Evolutionary conservation across 2,888 invertebrate genomes (phyloP).

Genomic region (Allygus modestus): DNA sequence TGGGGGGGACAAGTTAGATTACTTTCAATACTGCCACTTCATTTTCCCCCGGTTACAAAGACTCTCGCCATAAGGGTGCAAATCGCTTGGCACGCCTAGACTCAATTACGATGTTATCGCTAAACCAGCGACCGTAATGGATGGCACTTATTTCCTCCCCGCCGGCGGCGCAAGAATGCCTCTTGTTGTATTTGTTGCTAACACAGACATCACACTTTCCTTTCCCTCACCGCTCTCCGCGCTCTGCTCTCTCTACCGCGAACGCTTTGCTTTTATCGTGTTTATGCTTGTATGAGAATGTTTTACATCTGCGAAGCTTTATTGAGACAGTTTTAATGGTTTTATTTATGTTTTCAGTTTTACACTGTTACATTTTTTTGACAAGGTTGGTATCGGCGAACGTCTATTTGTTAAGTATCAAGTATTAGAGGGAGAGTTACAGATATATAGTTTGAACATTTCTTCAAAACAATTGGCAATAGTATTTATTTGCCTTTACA

Average conservation of each 20-base stretch:
- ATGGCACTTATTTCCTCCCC: conserved; percentile 66
- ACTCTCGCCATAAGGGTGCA: conserved; percentile 66
- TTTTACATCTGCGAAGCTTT: too few relatives aligned
- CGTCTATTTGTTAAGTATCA: too few relatives aligned
- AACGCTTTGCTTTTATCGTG: neutral
- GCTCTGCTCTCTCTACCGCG: neutral
- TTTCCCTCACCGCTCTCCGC: neutral
- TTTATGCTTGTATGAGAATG: neutral
- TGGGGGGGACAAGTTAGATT: conserved; percentile 65
- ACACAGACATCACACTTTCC: conserved; percentile 55
- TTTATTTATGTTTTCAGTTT: too few relatives aligned
- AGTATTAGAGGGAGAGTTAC: too few relatives aligned
- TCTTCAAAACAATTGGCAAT: too few relatives aligned
- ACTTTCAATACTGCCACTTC: conserved; percentile 66
- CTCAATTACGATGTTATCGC: conserved; percentile 67
- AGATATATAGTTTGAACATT: too few relatives aligned
- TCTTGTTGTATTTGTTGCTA: conserved; percentile 60
- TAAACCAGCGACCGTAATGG: conserved; percentile 66
- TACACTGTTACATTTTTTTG: too few relatives aligned
- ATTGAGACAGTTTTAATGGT: too few relatives aligned
- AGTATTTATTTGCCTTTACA: too few relatives aligned
- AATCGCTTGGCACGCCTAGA: conserved; percentile 66
- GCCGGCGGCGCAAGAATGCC: conserved; percentile 58
- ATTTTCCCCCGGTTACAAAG: conserved; percentile 65
- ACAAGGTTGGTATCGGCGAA: too few relatives aligned